Evolutionary conservation across 2,113 vertebrate genomes (phyloP).

Genomic region (Gorilla gorilla): DNA sequence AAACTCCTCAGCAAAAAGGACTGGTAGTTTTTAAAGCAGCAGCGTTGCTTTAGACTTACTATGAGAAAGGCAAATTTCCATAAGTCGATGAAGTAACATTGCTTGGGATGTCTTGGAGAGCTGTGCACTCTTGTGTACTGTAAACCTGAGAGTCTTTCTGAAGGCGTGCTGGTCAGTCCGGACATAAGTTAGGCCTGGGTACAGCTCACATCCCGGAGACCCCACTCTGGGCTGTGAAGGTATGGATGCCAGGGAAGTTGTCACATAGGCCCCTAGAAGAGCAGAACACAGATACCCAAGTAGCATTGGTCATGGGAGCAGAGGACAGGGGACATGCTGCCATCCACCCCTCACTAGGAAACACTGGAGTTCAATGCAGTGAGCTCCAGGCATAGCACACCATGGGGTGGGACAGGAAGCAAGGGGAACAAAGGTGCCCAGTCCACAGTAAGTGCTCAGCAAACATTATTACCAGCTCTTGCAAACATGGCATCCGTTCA

Average conservation of each 20-base stretch:
- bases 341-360: background rate
- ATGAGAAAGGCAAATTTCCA: background rate
- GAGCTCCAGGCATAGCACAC: background rate
- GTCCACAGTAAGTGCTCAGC: background rate
- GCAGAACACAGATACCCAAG: background rate
- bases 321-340: too few species aligned
- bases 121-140: accelerated
- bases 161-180: background rate
- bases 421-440: background rate
- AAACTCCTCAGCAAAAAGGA: background rate
- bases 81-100: accelerated
- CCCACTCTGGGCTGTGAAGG: background rate
- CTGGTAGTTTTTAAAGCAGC: background rate
- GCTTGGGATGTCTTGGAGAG: accelerated
- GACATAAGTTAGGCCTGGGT: background rate
- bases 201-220: too few species aligned
- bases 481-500: accelerated
- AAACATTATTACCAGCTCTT: background rate
- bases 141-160: accelerated
- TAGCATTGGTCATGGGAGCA: background rate
- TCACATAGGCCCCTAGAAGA: accelerated
- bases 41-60: accelerated
- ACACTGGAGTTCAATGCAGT: background rate
- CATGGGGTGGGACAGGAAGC: accelerated
- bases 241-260: accelerated